Evolutionary conservation across 2,113 vertebrate species (phyloP).

Genomic region (Redunca redunca): DNA sequence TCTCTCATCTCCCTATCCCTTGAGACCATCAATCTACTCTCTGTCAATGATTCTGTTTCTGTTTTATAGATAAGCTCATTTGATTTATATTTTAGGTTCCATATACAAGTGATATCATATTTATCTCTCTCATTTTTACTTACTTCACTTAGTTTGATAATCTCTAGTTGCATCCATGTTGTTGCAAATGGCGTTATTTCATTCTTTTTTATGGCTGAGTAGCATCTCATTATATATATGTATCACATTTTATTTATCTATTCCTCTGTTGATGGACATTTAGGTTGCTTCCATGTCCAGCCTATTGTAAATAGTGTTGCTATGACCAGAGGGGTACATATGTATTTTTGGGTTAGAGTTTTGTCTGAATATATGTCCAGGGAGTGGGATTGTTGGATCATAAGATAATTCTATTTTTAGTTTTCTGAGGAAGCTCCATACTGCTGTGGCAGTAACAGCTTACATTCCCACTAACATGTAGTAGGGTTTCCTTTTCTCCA

Average conservation of each 20-base stretch:
- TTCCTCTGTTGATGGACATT: neutral
- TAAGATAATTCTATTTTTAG: neutral
- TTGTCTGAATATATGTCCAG: neutral
- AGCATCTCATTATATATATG: neutral
- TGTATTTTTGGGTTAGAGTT: neutral
- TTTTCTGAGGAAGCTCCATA: neutral
- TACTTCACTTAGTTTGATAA: neutral
- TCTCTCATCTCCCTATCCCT: neutral
- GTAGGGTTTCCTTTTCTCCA: neutral
- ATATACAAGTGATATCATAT: neutral
- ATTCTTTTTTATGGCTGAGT: neutral
- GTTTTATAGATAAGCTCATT: neutral
- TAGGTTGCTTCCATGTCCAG: neutral
- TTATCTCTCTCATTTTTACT: neutral
- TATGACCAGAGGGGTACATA: neutral
- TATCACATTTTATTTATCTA: neutral
- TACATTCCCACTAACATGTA: neutral
- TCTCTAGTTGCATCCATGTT: neutral
- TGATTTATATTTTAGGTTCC: neutral
- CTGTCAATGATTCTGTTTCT: neutral
- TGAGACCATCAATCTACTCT: neutral
- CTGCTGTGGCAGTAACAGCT: neutral
- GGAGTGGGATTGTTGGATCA: neutral
- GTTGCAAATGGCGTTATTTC: neutral
- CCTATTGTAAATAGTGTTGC: neutral